phyloP scores from a whole-genome alignment of 2,888 invertebrate genomes.

The Hypercompe scribonia region DNA sequence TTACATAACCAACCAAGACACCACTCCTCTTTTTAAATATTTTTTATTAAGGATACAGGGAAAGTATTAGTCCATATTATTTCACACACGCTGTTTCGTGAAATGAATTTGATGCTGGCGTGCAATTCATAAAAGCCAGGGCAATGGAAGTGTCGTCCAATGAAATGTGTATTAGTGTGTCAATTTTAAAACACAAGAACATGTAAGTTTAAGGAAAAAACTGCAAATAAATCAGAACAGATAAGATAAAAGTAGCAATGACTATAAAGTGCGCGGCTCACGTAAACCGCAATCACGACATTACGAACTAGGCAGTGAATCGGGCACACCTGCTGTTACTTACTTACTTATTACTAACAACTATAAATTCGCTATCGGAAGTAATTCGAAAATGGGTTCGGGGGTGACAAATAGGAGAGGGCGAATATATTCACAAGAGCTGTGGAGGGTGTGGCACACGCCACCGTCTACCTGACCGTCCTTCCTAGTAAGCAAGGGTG shows the following conservation, averaged over 20 bases:
- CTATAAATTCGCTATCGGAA: neutral
- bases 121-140: neutral
- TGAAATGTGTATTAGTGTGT: neutral
- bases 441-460: neutral
- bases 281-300: neutral
- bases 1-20: neutral
- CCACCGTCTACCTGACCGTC: neutral
- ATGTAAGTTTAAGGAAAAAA: neutral
- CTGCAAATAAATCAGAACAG: constrained; percentile 2
- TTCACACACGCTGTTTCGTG: neutral
- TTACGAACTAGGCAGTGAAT: neutral
- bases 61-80: neutral
- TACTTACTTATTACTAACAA: neutral
- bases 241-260: constrained; percentile 1
- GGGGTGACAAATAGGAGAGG: neutral
- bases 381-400: neutral
- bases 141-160: neutral
- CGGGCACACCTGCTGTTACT: neutral
- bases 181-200: neutral
- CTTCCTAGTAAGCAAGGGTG: neutral
- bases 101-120: neutral
- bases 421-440: neutral
- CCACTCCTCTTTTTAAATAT: neutral
- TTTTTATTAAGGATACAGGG: neutral
- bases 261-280: neutral